Base-by-base conservation (phyloP, 2,888 invertebrate species). In the Coenonympha arcania region DNA sequence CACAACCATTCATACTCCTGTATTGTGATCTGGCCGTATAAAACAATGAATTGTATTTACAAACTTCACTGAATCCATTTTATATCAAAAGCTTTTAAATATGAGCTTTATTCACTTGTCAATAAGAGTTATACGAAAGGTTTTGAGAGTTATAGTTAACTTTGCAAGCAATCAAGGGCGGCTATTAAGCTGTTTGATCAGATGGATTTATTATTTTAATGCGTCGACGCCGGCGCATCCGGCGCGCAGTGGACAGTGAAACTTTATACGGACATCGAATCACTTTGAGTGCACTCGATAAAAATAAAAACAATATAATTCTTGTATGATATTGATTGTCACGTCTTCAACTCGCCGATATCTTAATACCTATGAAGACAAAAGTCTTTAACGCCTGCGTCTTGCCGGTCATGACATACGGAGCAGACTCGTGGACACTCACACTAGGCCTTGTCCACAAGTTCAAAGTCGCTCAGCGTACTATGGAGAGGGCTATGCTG, bases 111-210 rank as follows among this genome's bases (percentile, higher is more conserved):
- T 37, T n/a, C 4, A n/a, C 4, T 30, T 4, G 45, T 15, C n/a
- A 18, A 37, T 44, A 55, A 46, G 41, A 43, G 6, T 31, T 13
- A 13, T 1, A 3, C 26, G 15, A 24, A 24, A 13, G 13, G 18
- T 41, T 39, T 37, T 9, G 2, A 30, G 4, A 3, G 6, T 30
- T 31, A 28, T 20, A 2, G 1, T 0, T 34, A 48, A 9, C n/a
- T 22, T 47, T n/a, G 49, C 31, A 16, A 44, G 31, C 37, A 53
- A 56, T 55, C 44, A 44, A 34, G 20, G 13, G 16, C 43, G 6
- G 44, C 61, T 64, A 71, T 76, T 70, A 69, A 54, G 52, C 36
- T 71, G 78, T 79, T 73, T 73, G 73, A 74, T 76, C 80, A 80
- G 71, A 69, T 73, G 79, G 57, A 58, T 60, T 66, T 68, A 71